phyloP scores from a whole-genome alignment of 2,113 vertebrate genomes.

The Sprattus sprattus region DNA sequence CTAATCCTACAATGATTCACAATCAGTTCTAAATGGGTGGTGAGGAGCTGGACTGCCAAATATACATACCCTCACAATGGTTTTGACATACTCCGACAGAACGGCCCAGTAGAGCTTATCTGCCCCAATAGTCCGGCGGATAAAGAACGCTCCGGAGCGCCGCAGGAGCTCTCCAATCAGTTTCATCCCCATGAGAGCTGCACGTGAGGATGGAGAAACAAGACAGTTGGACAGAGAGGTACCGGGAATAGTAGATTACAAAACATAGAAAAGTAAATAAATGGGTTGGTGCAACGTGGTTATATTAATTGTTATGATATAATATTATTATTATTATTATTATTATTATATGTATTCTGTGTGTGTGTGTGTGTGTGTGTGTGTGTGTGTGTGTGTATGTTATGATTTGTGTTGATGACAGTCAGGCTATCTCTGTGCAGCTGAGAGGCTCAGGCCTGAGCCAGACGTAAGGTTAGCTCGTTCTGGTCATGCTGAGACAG shows the following conservation, averaged over 20 bases:
- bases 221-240: not conserved
- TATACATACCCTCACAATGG: conserved; percentile 79
- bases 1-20: not conserved
- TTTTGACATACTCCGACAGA: conserved; percentile 92
- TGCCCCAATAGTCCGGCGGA: conserved; percentile 86
- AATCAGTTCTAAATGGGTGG: not conserved
- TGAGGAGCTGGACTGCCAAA: not conserved
- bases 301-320: too few relatives aligned
- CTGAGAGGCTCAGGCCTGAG: too few relatives aligned
- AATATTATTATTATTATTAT: too few relatives aligned
- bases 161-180: conserved; percentile 87
- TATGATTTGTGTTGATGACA: too few relatives aligned
- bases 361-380: too few relatives aligned
- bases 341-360: too few relatives aligned
- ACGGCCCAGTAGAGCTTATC: conserved; percentile 95
- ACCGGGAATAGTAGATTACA: not conserved
- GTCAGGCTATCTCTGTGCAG: too few relatives aligned
- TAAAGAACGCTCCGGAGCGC: conserved; percentile 93
- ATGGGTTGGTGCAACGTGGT: too few relatives aligned
- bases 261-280: not conserved
- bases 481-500: too few relatives aligned
- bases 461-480: too few relatives aligned
- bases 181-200: conserved; percentile 93
- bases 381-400: too few relatives aligned
- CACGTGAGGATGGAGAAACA: conserved; percentile 20